Evolutionary conservation across 2,797 vertebrate species (phyloP), one percentile per base, ranked within the genome.

Genomic region (Diglossa cyanea): DNA sequence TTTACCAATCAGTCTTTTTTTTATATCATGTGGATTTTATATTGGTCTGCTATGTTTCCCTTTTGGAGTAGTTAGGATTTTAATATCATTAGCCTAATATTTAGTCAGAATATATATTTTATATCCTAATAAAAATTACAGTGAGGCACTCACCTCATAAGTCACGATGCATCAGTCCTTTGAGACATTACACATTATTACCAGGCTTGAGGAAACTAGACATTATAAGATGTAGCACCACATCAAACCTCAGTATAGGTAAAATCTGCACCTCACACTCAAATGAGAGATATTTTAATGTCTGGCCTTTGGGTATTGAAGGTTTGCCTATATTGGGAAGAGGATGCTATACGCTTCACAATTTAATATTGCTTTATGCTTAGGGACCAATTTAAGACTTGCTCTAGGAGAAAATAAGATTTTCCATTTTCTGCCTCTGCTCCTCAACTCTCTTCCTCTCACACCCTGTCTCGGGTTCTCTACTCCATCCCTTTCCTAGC

Each of bases 31-130:
- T 76, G 30, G 13, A 66, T 72, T 83, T 88, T 87, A 57, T 87
- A 65, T 12, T 75, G 57, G 33, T n/a, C 70, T 75, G 12, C 33
- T 87, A 39, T 37, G 7, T 76, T 92, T 87, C 37, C 40, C 58
- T 68, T 84, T 71, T 48, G 42, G 51, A 95, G 30, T n/a, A 75
- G 61, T 81, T 81, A 76, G 23, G 14, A 72, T 90, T 88, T 92
- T 84, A 61, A 57, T 70, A 82, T 77, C 11, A 77, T 88, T 80
- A 95, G 60, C 67, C 45, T 88, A 89, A 77, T 86, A 71, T 93
- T 93, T 89, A 88, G 70, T 73, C 54, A 90, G 67, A 85, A 54
- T 78, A 83, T 53, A 24, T 60, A 54, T 80, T 94, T 94, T 80
- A 94, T 84, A 82, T 86, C 31, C 45, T 85, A 66, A 72, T 87